Conservation (phyloP, 2,888 invertebrate genomes). For the Hofmannophila pseudospretella region DNA sequence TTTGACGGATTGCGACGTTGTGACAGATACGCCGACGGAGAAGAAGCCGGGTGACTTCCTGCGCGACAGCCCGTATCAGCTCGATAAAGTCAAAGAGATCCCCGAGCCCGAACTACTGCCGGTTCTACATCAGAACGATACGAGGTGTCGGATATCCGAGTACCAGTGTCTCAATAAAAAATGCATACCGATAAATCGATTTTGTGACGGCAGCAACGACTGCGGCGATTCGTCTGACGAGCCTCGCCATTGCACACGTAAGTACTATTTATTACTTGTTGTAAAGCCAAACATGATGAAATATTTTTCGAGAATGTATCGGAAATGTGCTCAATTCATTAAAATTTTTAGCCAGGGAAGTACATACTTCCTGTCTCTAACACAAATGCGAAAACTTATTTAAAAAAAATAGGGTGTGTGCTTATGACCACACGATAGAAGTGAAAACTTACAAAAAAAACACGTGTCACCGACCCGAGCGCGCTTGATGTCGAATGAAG, state of each 20-base stretch:
- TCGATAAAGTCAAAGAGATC: conserved; percentile 32
- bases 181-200: conserved; percentile 84
- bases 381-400: too few relatives aligned
- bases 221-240: conserved; percentile 90
- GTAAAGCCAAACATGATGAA: too few relatives aligned
- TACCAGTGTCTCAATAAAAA: conserved; percentile 82
- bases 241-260: conserved; percentile 88
- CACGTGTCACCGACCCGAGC: too few relatives aligned
- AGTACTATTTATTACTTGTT: conserved; percentile 59
- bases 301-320: too few relatives aligned
- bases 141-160: conserved; percentile 81
- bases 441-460: too few relatives aligned
- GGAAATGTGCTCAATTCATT: too few relatives aligned
- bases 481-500: too few relatives aligned
- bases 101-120: conserved; percentile 61
- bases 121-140: conserved; percentile 63
- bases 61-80: conserved; percentile 33
- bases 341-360: too few relatives aligned
- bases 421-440: too few relatives aligned
- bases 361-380: too few relatives aligned
- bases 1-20: conserved; percentile 52
- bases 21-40: conserved; percentile 35
- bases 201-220: conserved; percentile 87
- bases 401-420: too few relatives aligned
- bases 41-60: conserved; percentile 28